phyloP scores from a whole-genome alignment of 2,888 invertebrate species.

The Pollenia angustigena region DNA sequence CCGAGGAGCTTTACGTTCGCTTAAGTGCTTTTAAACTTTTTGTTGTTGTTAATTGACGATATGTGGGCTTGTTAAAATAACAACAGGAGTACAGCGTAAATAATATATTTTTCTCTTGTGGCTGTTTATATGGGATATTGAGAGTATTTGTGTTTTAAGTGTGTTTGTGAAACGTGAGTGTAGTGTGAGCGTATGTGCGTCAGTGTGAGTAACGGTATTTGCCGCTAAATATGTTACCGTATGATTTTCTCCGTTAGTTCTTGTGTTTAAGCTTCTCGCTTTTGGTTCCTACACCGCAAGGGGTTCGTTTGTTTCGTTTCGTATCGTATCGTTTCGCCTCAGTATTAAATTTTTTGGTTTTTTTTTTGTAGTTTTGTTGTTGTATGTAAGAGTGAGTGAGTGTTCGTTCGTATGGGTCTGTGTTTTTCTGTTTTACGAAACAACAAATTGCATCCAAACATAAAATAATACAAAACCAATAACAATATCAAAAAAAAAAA shows the following conservation, averaged over 20 bases:
- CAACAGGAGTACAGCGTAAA: neutral
- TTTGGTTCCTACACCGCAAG: slow-evolving; percentile 51
- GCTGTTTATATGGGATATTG: neutral
- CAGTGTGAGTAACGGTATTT: slow-evolving; percentile 42
- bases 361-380: neutral
- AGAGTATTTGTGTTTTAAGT: neutral
- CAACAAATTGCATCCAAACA: slow-evolving; percentile 67
- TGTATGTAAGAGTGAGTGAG: slow-evolving; percentile 7
- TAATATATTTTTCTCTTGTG: neutral
- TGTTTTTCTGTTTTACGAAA: slow-evolving; percentile 22
- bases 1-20: slow-evolving; percentile 22
- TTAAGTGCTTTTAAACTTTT: neutral
- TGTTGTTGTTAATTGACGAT: neutral
- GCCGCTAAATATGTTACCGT: slow-evolving; percentile 58
- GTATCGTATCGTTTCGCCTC: neutral
- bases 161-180: slow-evolving; percentile 11
- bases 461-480: slow-evolving; percentile 17
- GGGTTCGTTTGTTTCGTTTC: slow-evolving; percentile 24
- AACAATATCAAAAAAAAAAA: slow-evolving; percentile 17
- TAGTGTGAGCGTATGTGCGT: neutral
- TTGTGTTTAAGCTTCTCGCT: slow-evolving; percentile 47
- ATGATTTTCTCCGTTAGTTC: slow-evolving; percentile 47
- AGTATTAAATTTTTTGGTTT: neutral
- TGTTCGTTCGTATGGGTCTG: neutral
- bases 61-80: slow-evolving; percentile 29